A percentile compares a stretch with the other conserved stretches of the same genome.
phyloP scores from a whole-genome alignment of 2,113 vertebrate genomes.

The Microcebus murinus region DNA sequence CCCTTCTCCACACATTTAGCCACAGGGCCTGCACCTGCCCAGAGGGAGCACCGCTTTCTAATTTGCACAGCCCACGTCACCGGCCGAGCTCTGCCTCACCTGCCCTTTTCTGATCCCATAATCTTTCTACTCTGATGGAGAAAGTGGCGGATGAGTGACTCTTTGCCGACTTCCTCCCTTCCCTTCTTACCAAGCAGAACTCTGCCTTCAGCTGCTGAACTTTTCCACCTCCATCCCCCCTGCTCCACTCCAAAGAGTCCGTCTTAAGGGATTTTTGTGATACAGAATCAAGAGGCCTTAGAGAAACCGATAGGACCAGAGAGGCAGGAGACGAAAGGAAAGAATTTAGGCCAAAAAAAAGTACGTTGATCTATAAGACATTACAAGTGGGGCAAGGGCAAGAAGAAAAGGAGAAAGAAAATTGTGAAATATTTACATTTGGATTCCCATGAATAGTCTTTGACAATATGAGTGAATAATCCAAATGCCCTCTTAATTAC shows the following conservation, averaged over 20 bases:
- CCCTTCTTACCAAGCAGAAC: neutral
- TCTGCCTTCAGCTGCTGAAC: neutral
- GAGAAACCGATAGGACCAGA: neutral
- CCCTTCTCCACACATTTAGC: neutral
- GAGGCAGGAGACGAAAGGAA: constrained; percentile 11
- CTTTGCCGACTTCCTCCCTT: neutral
- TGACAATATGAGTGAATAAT: neutral
- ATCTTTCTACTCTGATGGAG: neutral
- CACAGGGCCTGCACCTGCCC: neutral
- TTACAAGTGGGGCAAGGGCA: neutral
- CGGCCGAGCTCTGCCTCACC: neutral
- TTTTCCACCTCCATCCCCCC: neutral
- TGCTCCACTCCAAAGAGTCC: neutral
- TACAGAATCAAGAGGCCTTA: neutral
- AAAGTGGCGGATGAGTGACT: neutral
- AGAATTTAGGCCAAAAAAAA: neutral
- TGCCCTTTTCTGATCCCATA: neutral
- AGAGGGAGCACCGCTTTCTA: neutral
- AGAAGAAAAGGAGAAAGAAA: neutral
- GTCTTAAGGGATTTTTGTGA: neutral
- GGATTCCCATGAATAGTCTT: neutral
- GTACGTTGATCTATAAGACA: neutral
- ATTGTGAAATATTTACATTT: neutral
- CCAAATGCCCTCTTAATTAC: neutral
- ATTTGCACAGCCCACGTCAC: neutral